Evolutionary conservation across 2,888 invertebrate species (phyloP).

Genomic region (Drosophila tripunctata): DNA sequence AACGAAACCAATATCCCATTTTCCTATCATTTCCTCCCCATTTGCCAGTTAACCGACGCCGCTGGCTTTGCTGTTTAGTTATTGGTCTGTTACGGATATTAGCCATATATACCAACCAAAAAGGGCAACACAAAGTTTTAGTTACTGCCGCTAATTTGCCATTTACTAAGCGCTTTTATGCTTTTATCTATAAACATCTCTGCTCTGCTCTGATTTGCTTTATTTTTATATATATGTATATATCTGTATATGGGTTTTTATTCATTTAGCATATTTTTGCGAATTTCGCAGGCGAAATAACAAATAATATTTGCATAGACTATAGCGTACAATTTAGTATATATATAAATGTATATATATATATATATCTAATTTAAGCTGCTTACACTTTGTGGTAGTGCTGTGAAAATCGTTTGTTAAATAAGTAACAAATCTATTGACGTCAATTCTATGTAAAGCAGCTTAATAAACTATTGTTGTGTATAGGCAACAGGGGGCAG

Average conservation of each 20-base stretch:
- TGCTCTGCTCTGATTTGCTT: background rate
- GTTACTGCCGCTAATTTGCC: constrained; percentile 67
- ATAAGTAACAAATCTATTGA: constrained; percentile 43
- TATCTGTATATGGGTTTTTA: constrained; percentile 12
- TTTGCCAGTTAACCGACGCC: constrained; percentile 1
- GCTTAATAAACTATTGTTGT: constrained; percentile 36
- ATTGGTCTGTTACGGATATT: constrained; percentile 32
- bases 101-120: constrained; percentile 12
- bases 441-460: constrained; percentile 62
- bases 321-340: constrained; percentile 5
- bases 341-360: constrained; percentile 12
- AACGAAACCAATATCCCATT: background rate
- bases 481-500: background rate
- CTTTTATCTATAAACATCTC: constrained; percentile 2
- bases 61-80: constrained; percentile 33
- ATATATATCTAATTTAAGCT: constrained; percentile 44
- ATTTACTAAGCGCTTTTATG: constrained; percentile 31
- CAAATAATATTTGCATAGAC: constrained; percentile 54
- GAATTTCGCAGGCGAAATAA: constrained; percentile 60
- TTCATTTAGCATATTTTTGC: constrained; percentile 75
- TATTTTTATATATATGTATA: constrained; percentile 8
- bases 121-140: constrained; percentile 43
- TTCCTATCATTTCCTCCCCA: background rate
- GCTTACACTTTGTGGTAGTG: constrained; percentile 60
- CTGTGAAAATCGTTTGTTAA: constrained; percentile 38